These are phyloP conservation scores for Pseudomugil tenellus DNA, from an alignment of 2,797 vertebrate species.

Conservation along the genomic window DNA sequence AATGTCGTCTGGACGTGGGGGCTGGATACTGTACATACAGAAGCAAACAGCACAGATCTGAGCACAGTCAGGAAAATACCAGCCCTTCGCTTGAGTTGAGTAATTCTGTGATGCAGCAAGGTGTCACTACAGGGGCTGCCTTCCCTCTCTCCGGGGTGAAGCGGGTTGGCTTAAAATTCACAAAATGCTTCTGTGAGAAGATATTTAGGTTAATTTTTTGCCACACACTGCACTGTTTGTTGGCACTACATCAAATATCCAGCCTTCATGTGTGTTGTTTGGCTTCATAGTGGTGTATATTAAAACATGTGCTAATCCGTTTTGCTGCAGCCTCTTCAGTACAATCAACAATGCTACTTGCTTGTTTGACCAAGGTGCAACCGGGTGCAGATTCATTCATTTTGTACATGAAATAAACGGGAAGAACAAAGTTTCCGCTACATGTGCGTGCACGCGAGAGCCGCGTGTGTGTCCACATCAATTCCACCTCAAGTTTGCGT, in stretches of 20 bases:
- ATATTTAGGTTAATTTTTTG: neutral
- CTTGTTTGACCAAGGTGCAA: neutral
- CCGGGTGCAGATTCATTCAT: neutral
- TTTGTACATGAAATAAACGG: conserved; percentile 19
- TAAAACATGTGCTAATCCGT: neutral
- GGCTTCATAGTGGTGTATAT: neutral
- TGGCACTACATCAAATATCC: neutral
- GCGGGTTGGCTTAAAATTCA: conserved; percentile 13
- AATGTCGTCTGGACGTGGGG: too few species aligned
- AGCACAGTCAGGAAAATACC: conserved; percentile 33
- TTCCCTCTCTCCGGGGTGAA: conserved; percentile 18
- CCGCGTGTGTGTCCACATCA: conserved; percentile 55
- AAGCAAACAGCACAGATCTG: conserved; percentile 29
- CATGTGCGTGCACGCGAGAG: conserved; percentile 8
- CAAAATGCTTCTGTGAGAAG: neutral
- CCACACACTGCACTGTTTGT: too few species aligned
- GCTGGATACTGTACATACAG: conserved; percentile 38
- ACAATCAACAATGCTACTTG: neutral
- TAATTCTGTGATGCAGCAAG: conserved; percentile 24
- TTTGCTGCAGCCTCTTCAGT: neutral
- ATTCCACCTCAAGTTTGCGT: conserved; percentile 73
- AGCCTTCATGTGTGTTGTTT: neutral
- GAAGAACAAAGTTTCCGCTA: neutral
- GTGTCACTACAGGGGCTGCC: conserved; percentile 21
- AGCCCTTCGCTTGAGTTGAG: conserved; percentile 29